Evolutionary conservation across 2,888 invertebrate species (phyloP), one percentile per base, ranked within the genome.

Genomic region (Caradrina clavipalpis): DNA sequence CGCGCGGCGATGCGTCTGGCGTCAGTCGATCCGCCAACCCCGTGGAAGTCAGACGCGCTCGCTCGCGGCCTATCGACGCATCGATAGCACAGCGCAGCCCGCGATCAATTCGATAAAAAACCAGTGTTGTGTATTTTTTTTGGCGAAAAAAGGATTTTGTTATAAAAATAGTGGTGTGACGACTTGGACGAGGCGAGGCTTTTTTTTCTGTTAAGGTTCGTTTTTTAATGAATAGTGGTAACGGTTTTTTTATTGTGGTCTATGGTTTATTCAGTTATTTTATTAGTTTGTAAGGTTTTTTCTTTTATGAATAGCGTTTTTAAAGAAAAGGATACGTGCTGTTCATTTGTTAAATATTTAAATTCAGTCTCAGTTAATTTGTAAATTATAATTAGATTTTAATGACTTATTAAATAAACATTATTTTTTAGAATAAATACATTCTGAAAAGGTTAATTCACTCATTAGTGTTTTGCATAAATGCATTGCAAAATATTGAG

Each of bases 121-220:
- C 75, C 84, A 87, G 92, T 93, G 92, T 86, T 88, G 91, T 91
- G 90, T 81, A 62, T 84, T 88, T 86, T 83, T 77, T 80, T 75
- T 63, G 54, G 67, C 69, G 72, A 79, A 86, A 86, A 82, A 87
- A 88, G 89, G 89, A 87, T 88, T 86, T 89, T 86, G 82, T 75
- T 82, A 62, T 72, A 54, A 74, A 73, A 76, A 76, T 85, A 83
- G 87, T 89, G 86, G 85, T 90, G 89, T 88, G 87, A 87, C 86
- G 78, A 76, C 82, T 88, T 86, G 91, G 92, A 89, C 81, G 89
- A 82, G 65, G 85, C 88, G 78, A 81, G 92, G 84, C 88, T 89
- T 88, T 90, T 90, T 88, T 76, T 71, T 79, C 76, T 78, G 77
- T 73, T 82, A 90, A 92, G 92, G 93, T 93, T 84, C 19, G 86